A percentile compares a stretch with the other conserved stretches of the same genome.
phyloP scores from a whole-genome alignment of 2,888 invertebrate genomes.

The Panopea generosa region DNA sequence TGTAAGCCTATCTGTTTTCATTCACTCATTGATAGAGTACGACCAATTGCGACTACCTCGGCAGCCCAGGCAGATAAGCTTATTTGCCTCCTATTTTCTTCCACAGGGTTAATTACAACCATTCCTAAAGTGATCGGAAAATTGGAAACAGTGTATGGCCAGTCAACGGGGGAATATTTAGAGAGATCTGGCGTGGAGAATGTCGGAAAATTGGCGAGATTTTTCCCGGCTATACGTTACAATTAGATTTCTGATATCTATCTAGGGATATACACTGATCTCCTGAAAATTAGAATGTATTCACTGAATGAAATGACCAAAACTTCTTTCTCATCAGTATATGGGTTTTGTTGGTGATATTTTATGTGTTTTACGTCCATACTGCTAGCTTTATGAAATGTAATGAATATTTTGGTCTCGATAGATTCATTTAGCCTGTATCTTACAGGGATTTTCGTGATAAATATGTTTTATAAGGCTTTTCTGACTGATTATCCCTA shows the following conservation, averaged over 20 bases:
- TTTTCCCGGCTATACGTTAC: neutral
- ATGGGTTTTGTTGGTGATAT: no score
- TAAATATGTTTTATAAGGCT: no score
- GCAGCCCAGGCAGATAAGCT: no score
- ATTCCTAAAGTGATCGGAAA: conserved; percentile 21
- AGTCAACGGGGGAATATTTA: conserved; percentile 23
- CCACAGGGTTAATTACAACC: conserved; percentile 42
- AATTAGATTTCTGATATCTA: neutral
- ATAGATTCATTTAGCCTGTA: no score
- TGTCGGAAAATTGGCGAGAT: neutral
- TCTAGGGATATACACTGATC: neutral
- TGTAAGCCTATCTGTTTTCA: conserved; percentile 41
- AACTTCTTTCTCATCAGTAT: no score
- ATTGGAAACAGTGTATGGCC: conserved; percentile 10
- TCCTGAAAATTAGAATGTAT: neutral
- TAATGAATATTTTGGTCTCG: no score
- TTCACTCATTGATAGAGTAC: conserved; percentile 28
- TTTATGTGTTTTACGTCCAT: no score
- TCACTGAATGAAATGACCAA: no score
- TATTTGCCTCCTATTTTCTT: neutral
- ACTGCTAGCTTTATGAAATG: no score
- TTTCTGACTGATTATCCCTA: no score
- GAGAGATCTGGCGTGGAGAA: conserved; percentile 10
- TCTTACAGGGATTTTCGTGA: no score
- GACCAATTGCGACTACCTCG: conserved; percentile 7